phyloP scores from a whole-genome alignment of 2,888 invertebrate genomes.

The Lapara coniferarum region DNA sequence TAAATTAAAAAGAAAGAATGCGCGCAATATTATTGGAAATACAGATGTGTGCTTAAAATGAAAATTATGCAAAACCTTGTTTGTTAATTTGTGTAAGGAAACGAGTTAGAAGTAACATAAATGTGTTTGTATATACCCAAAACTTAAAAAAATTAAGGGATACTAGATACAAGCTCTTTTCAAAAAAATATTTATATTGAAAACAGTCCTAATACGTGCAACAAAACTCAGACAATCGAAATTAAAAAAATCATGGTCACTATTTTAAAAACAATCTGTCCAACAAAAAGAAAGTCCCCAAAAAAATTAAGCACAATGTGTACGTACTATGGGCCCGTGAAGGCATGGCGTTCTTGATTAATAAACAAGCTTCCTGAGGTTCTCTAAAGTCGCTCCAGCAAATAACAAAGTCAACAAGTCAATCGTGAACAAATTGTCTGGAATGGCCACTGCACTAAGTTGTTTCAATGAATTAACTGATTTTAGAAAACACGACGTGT shows the following conservation, averaged over 20 bases:
- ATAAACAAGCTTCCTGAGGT: constrained; percentile 57
- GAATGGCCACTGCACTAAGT: constrained; percentile 69
- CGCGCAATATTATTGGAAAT: too few species aligned
- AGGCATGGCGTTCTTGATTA: constrained; percentile 51
- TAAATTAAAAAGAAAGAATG: too few species aligned
- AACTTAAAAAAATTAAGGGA: too few species aligned
- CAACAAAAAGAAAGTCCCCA: neutral
- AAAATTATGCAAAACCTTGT: too few species aligned
- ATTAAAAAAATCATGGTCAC: neutral
- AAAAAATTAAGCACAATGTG: constrained; percentile 10
- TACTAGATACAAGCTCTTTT: too few species aligned
- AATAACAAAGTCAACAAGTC: constrained; percentile 70
- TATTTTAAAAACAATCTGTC: neutral
- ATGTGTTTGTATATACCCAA: too few species aligned
- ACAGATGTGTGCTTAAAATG: too few species aligned
- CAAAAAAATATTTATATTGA: too few species aligned
- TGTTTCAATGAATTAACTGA: constrained; percentile 72
- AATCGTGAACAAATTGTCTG: constrained; percentile 70
- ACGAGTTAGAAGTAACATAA: too few species aligned
- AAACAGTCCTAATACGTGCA: too few species aligned
- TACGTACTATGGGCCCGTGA: constrained; percentile 40
- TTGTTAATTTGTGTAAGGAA: too few species aligned
- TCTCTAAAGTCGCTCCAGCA: constrained; percentile 53
- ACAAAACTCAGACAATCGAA: too few species aligned
- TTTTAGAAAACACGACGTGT: constrained; percentile 64